Evolutionary conservation across 2,888 invertebrate genomes (phyloP).

Genomic region (Volucella inflata): DNA sequence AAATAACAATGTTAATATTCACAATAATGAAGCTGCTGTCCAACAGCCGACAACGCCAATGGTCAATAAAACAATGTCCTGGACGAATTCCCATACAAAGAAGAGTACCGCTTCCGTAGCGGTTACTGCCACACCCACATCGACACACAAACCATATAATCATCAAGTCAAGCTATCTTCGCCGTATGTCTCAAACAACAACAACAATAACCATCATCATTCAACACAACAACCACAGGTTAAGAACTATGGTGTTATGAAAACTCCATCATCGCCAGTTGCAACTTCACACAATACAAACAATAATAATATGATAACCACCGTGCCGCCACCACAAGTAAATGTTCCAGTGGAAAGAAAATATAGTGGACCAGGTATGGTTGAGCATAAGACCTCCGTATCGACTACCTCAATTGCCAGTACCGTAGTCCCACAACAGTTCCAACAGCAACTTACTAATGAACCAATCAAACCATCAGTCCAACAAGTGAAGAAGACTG

Average conservation of each 20-base stretch:
- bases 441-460: slow-evolving; percentile 77
- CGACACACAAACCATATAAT: slow-evolving; percentile 84
- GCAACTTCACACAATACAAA: slow-evolving; percentile 82
- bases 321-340: slow-evolving; percentile 83
- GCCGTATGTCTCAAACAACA: slow-evolving; percentile 83
- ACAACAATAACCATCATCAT: slow-evolving; percentile 74
- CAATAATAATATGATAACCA: slow-evolving; percentile 82
- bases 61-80: slow-evolving; percentile 82
- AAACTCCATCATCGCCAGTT: slow-evolving; percentile 82
- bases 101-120: slow-evolving; percentile 83
- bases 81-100: slow-evolving; percentile 83
- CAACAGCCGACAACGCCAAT: slow-evolving; percentile 70
- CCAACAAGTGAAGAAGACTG: slow-evolving; percentile 55
- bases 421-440: slow-evolving; percentile 83
- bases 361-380: slow-evolving; percentile 78
- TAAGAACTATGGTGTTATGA: slow-evolving; percentile 81
- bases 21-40: slow-evolving; percentile 58
- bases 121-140: slow-evolving; percentile 83
- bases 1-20: slow-evolving; percentile 57
- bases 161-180: slow-evolving; percentile 82
- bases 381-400: slow-evolving; percentile 84
- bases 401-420: slow-evolving; percentile 84
- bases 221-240: slow-evolving; percentile 83
- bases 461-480: slow-evolving; percentile 75
- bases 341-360: slow-evolving; percentile 71